phyloP scores from a whole-genome alignment of 2,113 vertebrate species.

The Corythoichthys haematopterus region DNA sequence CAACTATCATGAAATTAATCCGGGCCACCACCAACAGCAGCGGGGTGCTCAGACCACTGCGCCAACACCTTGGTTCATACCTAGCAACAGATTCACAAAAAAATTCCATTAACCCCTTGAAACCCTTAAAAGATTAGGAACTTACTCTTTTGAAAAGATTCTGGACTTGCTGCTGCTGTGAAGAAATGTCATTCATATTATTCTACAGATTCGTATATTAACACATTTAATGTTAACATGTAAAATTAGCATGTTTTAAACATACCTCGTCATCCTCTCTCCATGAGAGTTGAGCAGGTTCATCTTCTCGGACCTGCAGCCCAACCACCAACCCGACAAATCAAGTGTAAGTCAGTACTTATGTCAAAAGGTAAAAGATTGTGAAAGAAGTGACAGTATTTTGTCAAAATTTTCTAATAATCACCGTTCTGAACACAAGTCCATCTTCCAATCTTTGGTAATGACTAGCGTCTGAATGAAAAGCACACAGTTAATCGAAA shows the following conservation, averaged over 20 bases:
- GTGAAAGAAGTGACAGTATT: background rate
- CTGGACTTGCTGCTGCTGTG: constrained; percentile 50
- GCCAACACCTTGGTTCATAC: too few relatives aligned
- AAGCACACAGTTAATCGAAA: background rate
- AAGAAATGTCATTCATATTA: background rate
- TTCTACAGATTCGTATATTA: background rate
- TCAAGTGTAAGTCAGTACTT: background rate
- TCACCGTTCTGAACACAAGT: constrained; percentile 50
- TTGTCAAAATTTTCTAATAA: background rate
- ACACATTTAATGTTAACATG: background rate
- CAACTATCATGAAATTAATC: too few relatives aligned
- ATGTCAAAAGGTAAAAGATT: background rate
- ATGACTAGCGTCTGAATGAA: constrained; percentile 43
- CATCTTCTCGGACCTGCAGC: background rate
- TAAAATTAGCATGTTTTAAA: background rate
- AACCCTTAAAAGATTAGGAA: background rate
- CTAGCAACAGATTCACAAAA: too few relatives aligned
- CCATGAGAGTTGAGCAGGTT: constrained; percentile 19
- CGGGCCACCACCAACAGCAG: too few relatives aligned
- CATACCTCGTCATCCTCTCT: constrained; percentile 49
- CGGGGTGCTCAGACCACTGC: too few relatives aligned
- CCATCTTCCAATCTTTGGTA: constrained; percentile 45
- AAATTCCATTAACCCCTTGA: too few relatives aligned
- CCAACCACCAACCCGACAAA: background rate
- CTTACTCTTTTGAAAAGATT: constrained; percentile 67